Base-by-base conservation (phyloP, 2,113 vertebrate species). In the Thamnophis sirtalis region DNA sequence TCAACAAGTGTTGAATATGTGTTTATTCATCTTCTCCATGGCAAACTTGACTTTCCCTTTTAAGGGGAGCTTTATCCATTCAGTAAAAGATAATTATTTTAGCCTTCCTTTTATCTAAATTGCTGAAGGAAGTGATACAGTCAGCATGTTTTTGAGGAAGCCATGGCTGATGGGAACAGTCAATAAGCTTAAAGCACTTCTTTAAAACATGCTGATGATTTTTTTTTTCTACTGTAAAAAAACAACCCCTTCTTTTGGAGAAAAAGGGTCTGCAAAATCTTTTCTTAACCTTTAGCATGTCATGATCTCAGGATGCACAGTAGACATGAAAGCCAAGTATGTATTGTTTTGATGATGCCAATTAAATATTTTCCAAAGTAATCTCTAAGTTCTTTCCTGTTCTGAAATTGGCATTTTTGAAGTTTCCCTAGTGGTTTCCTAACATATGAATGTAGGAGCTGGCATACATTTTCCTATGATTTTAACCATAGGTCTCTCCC, bases 221-320 rank as follows among this genome's bases (percentile, higher is more conserved):
- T 28, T 63, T 68, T 60, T 88, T 38, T 48, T 0, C 0, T 50
- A 1, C 8, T 49, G 80, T 54, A 58, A 89, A 63, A 60, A n/a
- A 28, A 11, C 55, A 7, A 54, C 7, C 10, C 1, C 5, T 93
- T 91, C 48, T 55, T 91, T 54, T 84, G n/a, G 4, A 88, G n/a
- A 91, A 43, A 21, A 56, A 9, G 15, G 22, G 5, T 43, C 51
- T 33, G 43, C 28, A 87, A 73, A 86, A 48, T 56, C n/a, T 60
- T 19, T 93, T 53, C 24, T 33, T 48, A 26, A 53, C 17, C 26
- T 2, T 28, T 87, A 7, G 4, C 3, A 56, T 22, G 68, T 33
- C 19, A 0, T 0, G 33, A 3, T 0, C 1, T 2, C 0, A 89
- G 0, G 17, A 43, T 73, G 15, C 9, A 0, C 9, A 1, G 54